Base-by-base conservation (phyloP, 2,113 vertebrate species). In the Brachyhypopomus gauderio region DNA sequence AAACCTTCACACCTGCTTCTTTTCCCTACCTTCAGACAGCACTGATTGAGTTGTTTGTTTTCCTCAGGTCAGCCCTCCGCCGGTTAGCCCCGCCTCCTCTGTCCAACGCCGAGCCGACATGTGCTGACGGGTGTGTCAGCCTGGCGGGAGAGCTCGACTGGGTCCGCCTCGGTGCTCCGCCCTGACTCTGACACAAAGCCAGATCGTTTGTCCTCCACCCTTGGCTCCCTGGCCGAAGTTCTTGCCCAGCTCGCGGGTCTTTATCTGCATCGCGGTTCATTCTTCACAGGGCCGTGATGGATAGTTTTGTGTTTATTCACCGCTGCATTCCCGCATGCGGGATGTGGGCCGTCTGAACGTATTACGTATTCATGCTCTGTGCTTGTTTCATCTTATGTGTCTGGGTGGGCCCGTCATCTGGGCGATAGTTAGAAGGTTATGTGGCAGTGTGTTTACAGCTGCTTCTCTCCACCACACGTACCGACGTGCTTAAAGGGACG, bases 241-340 rank as follows among this genome's bases (percentile, higher is more conserved):
- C 91, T 90, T 92, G 38, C 22, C 45, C 34, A 63, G 87, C 88
- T 23, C 79, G 81, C 92, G 92, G 93, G 90, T 38, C 89, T 91
- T 93, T 90, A 52, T 79, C 19, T 76, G 72, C 58, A 69, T 8
- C 60, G 20, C 66, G 94, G 95, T 95, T 94, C 95, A 95, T 95
- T 95, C 95, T 95, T 66, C 93, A 92, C 94, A 83, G 89, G 90
- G 92, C 90, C 85, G 93, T 96, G 94, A 96, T 94, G 92, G 93
- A 94, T 95, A 95, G 94, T 95, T 95, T 95, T 95, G 95, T 95
- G 94, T 95, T 96, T 96, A 95, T 95, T 94, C 93, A 93, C 94
- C 70, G 94, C 91, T 92, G 91, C 93, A 92, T 91, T 94, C 94
- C 90, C 89, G 91, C 94, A 93, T 91, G 91, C 91, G 93, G 92